Conservation (phyloP, 2,888 invertebrate species). For the Sinodicranocentrus sp. region DNA sequence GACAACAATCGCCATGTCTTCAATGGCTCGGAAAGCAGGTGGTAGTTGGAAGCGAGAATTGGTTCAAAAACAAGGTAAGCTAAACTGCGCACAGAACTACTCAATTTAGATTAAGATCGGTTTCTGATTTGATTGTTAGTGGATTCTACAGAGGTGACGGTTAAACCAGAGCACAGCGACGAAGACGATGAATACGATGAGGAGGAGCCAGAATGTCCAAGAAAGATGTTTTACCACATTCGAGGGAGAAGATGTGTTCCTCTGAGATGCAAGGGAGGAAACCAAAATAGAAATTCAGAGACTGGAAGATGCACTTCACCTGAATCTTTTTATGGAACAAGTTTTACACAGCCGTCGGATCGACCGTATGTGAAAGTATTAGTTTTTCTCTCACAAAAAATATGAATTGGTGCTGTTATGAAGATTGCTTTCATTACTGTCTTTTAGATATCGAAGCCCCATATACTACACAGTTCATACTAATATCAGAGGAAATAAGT, state of each 20-base stretch:
- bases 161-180: too few species aligned
- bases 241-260: slow-evolving; percentile 42
- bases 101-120: too few species aligned
- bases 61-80: neutral
- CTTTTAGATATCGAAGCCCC: too few species aligned
- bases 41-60: slow-evolving; percentile 13
- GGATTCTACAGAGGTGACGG: too few species aligned
- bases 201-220: slow-evolving; percentile 26
- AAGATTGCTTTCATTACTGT: too few species aligned
- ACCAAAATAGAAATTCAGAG: neutral
- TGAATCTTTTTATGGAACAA: neutral
- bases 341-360: neutral
- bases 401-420: too few species aligned
- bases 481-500: too few species aligned
- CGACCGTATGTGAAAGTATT: neutral
- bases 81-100: neutral
- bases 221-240: slow-evolving; percentile 24
- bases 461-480: too few species aligned
- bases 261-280: slow-evolving; percentile 23
- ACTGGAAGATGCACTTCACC: slow-evolving; percentile 34
- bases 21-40: slow-evolving; percentile 51
- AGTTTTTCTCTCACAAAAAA: too few species aligned
- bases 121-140: too few species aligned
- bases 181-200: neutral
- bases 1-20: slow-evolving; percentile 13